Evolutionary conservation across 2,888 invertebrate species (phyloP).

Genomic region (Sinodicranocentrus sp.): DNA sequence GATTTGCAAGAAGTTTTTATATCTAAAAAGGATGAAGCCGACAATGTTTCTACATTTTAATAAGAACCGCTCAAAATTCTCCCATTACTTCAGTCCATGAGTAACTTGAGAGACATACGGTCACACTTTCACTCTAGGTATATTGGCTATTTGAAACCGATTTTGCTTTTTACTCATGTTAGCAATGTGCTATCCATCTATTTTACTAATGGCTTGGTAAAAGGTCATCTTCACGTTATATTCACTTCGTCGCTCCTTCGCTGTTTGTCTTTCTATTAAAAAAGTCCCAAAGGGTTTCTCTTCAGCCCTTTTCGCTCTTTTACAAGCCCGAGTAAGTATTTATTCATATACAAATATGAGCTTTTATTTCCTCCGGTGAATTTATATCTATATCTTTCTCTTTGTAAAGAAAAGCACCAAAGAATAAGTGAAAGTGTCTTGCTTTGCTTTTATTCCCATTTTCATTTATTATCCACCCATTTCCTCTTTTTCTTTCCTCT

Average conservation of each 20-base stretch:
- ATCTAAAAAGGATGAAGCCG: no score
- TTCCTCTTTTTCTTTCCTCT: conserved; percentile 26
- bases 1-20: no score
- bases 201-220: not conserved
- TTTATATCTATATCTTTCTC: not conserved
- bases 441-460: conserved; percentile 42
- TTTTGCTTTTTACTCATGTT: no score
- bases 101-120: no score
- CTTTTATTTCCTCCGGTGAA: not conserved
- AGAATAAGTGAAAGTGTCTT: conserved; percentile 9
- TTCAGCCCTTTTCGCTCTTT: not conserved
- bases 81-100: no score
- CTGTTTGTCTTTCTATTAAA: conserved; percentile 11
- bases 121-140: no score
- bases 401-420: conserved; percentile 12
- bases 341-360: not conserved
- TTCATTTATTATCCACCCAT: conserved; percentile 58
- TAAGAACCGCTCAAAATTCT: no score
- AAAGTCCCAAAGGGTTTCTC: not conserved
- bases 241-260: not conserved
- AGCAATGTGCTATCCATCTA: no score
- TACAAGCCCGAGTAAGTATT: not conserved
- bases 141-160: no score
- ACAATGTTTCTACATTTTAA: no score
- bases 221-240: conserved; percentile 13